phyloP scores from a whole-genome alignment of 1,140 invertebrate species.

The Contarinia nasturtii region DNA sequence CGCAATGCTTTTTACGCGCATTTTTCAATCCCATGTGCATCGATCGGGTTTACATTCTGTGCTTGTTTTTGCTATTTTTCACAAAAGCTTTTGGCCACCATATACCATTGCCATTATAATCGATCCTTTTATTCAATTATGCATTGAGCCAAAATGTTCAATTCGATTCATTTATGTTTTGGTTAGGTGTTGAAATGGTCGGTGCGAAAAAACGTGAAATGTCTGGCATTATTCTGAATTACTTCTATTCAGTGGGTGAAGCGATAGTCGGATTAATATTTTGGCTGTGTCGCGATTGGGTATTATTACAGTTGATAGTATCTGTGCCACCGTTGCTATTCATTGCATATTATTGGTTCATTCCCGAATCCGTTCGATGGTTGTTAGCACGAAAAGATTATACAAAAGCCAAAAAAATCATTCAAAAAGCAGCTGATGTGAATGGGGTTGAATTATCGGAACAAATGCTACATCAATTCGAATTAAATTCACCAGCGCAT shows the following conservation, averaged over 20 bases:
- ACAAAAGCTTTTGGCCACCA: too few relatives aligned
- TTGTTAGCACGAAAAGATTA: conserved; percentile 30
- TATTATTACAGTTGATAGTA: conserved; percentile 32
- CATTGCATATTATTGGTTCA: conserved; percentile 34
- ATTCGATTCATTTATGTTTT: background rate
- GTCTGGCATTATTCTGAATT: conserved; percentile 38
- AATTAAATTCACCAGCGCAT: conserved; percentile 1
- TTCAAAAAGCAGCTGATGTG: conserved; percentile 29
- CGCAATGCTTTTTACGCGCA: too few relatives aligned
- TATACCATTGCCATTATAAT: too few relatives aligned
- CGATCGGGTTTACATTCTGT: background rate
- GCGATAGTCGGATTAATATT: conserved; percentile 35
- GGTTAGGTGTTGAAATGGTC: conserved; percentile 40
- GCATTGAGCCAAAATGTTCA: conserved; percentile 14
- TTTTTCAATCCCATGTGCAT: too few relatives aligned
- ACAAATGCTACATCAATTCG: conserved; percentile 20
- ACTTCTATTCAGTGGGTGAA: conserved; percentile 45
- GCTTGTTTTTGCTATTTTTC: background rate
- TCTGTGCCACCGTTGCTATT: conserved; percentile 34
- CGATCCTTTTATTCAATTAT: conserved; percentile 2
- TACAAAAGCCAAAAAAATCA: conserved; percentile 30
- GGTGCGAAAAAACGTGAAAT: conserved; percentile 38
- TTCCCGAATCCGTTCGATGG: conserved; percentile 45
- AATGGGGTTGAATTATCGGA: conserved; percentile 31
- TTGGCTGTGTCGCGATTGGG: conserved; percentile 36